Evolutionary conservation across 2,888 invertebrate species (phyloP).

Genomic region (Platerodrilus igneus): DNA sequence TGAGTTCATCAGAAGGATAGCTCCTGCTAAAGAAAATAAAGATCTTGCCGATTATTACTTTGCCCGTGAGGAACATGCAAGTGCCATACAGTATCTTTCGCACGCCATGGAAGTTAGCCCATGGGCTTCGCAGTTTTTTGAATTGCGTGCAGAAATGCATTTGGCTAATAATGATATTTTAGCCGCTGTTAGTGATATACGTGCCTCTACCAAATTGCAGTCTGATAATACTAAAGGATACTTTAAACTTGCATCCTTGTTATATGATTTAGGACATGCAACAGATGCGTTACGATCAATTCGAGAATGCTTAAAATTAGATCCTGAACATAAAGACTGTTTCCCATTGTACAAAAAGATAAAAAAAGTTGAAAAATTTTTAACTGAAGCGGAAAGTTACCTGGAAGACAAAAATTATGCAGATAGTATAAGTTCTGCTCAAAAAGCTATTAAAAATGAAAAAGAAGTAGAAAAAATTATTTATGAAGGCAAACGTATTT

Average conservation of each 20-base stretch:
- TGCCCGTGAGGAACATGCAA: constrained; percentile 52
- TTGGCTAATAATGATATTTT: constrained; percentile 71
- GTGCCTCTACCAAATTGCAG: constrained; percentile 83
- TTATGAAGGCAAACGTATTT: constrained; percentile 68
- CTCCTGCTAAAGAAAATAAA: constrained; percentile 60
- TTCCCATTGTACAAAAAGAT: constrained; percentile 94
- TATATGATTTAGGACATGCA: constrained; percentile 89
- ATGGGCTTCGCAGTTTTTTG: constrained; percentile 80
- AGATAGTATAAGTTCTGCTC: constrained; percentile 66
- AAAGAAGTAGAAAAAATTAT: constrained; percentile 65
- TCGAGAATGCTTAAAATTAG: constrained; percentile 92
- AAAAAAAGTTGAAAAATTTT: constrained; percentile 84
- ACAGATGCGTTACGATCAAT: constrained; percentile 88
- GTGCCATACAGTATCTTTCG: constrained; percentile 62
- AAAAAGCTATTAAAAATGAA: constrained; percentile 65
- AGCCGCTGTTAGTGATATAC: constrained; percentile 86
- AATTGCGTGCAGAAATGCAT: constrained; percentile 82
- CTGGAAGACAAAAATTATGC: constrained; percentile 60
- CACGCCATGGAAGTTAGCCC: constrained; percentile 76
- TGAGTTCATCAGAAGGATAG: constrained; percentile 62
- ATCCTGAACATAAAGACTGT: constrained; percentile 96
- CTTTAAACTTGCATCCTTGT: constrained; percentile 73
- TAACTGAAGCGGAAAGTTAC: constrained; percentile 62
- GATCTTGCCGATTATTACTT: constrained; percentile 60
- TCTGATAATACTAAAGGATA: constrained; percentile 89